A percentile compares a stretch with the other conserved stretches of the same genome.
These are phyloP conservation scores for Setophaga coronata DNA, from an alignment of 2,113 vertebrate genomes.

Conservation along the genomic window DNA sequence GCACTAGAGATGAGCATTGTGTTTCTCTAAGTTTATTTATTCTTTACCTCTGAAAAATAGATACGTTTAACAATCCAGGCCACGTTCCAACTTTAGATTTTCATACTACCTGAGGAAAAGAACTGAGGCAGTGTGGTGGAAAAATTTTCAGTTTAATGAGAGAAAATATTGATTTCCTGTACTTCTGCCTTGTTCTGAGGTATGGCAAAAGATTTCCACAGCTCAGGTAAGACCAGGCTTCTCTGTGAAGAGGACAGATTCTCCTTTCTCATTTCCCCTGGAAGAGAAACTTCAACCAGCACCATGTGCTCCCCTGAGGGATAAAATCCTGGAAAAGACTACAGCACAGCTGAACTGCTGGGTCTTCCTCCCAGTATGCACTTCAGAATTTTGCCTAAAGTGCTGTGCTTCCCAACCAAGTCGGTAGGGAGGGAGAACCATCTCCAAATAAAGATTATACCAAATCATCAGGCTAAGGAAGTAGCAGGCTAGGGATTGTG, in stretches of 20 bases:
- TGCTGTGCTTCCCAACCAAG: background rate
- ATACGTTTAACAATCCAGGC: background rate
- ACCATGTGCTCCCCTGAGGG: accelerated
- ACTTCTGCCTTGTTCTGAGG: background rate
- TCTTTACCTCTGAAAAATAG: background rate
- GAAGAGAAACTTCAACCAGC: background rate
- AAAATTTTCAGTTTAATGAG: background rate
- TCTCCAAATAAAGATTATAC: background rate
- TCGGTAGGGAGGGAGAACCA: background rate
- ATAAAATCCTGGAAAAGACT: background rate
- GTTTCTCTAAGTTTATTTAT: background rate
- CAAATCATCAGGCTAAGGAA: background rate
- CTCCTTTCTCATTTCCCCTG: background rate
- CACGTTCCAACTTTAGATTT: background rate
- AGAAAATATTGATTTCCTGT: background rate
- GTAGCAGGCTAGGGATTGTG: accelerated
- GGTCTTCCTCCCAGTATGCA: background rate
- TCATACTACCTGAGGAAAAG: background rate
- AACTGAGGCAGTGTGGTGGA: background rate
- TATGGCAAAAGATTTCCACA: background rate
- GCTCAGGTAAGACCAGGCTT: background rate
- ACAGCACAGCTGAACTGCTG: background rate
- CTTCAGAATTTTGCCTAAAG: background rate
- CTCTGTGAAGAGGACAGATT: background rate
- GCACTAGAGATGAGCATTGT: background rate